Conservation (phyloP, 2,797 vertebrate species). For the Botia kubotai region DNA sequence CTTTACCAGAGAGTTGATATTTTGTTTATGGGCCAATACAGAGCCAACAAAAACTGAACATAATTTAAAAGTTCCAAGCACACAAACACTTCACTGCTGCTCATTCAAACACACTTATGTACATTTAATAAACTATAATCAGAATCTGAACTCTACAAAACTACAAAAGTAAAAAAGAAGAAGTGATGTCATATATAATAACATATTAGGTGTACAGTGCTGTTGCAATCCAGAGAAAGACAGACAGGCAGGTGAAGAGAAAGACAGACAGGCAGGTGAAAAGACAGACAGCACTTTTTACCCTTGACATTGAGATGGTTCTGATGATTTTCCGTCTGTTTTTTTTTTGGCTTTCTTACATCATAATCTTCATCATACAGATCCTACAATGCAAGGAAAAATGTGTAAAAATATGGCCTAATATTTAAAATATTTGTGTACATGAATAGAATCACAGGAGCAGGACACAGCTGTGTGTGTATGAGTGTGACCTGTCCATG, state of each 20-base stretch:
- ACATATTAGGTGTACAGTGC: not conserved
- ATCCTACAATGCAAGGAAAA: constrained; percentile 71
- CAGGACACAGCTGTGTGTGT: not conserved
- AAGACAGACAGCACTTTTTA: constrained; percentile 58
- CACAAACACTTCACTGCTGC: too few species aligned
- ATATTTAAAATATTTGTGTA: not conserved
- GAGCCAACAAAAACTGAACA: too few species aligned
- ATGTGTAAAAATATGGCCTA: not conserved
- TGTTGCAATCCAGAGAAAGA: not conserved
- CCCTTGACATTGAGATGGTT: constrained; percentile 83
- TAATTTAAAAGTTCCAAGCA: too few species aligned
- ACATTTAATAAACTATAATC: too few species aligned
- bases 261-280: not conserved
- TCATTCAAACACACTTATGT: too few species aligned
- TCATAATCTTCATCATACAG: constrained; percentile 85
- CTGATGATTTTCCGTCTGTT: constrained; percentile 82
- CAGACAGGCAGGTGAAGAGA: not conserved
- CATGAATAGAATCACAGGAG: not conserved
- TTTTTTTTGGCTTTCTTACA: constrained; percentile 82
- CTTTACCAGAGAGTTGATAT: too few species aligned
- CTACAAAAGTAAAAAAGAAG: not conserved
- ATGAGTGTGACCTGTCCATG: constrained; percentile 74
- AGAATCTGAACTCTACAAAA: too few species aligned
- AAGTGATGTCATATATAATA: not conserved
- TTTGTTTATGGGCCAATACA: too few species aligned